Percentiles rank a stretch among this genome's conserved stretches.
Evolutionary conservation across 2,888 invertebrate genomes (phyloP).

Genomic region (Podotricha telesiphe): DNA sequence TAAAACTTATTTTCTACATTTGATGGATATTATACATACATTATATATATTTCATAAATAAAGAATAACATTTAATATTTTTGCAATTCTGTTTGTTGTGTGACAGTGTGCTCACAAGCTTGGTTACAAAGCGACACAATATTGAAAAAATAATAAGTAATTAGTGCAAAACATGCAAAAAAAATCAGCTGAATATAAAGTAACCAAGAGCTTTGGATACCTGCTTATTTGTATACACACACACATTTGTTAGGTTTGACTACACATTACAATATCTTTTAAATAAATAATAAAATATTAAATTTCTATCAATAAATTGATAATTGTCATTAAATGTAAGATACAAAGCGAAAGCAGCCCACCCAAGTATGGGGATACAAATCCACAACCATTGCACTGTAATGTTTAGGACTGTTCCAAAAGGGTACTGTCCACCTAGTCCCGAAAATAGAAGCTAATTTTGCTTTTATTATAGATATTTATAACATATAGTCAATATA

Average conservation of each 20-base stretch:
- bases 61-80: background rate
- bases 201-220: slow-evolving; percentile 38
- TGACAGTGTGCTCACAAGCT: slow-evolving; percentile 9
- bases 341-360: too few species aligned
- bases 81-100: slow-evolving; percentile 4
- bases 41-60: background rate
- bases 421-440: too few species aligned
- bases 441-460: too few species aligned
- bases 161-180: slow-evolving; percentile 60
- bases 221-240: background rate
- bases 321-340: too few species aligned
- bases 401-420: too few species aligned
- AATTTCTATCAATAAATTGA: too few species aligned
- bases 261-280: background rate
- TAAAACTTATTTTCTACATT: background rate
- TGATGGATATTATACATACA: background rate
- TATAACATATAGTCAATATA: too few species aligned
- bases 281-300: too few species aligned
- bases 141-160: background rate
- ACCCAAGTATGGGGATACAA: too few species aligned
- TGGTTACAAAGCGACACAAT: slow-evolving; percentile 6
- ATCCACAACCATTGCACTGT: too few species aligned
- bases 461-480: too few species aligned
- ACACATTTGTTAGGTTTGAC: background rate
- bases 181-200: slow-evolving; percentile 62